A percentile compares a stretch with the other conserved stretches of the same genome.
Evolutionary conservation across 2,113 vertebrate species (phyloP).

Genomic region (Onychostoma macrolepis): DNA sequence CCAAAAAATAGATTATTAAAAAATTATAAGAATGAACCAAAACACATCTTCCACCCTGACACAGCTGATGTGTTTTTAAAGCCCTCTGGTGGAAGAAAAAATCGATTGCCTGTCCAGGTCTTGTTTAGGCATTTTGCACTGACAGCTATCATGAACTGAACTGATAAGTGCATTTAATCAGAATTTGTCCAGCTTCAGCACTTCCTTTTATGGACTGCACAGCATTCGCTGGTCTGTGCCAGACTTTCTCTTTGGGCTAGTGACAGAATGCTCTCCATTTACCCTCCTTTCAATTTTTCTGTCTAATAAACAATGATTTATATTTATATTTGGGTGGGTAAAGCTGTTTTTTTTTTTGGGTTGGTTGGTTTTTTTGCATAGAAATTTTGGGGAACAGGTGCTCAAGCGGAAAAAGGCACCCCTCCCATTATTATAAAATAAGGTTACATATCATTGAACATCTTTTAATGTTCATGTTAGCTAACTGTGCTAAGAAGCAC

Average conservation of each 20-base stretch:
- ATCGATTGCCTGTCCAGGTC: neutral
- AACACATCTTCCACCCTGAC: neutral
- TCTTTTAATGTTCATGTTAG: neutral
- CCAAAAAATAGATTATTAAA: neutral
- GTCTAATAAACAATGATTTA: neutral
- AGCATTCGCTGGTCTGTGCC: constrained; percentile 6
- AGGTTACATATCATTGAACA: neutral
- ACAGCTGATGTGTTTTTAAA: neutral
- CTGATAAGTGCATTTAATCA: constrained; percentile 41
- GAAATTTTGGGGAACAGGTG: neutral
- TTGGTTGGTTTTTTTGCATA: neutral
- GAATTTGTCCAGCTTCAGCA: constrained; percentile 55
- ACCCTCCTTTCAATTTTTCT: neutral
- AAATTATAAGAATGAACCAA: neutral
- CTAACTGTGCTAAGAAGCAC: neutral
- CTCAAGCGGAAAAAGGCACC: neutral
- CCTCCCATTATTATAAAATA: neutral
- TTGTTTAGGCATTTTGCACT: neutral
- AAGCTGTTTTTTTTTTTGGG: too few species aligned
- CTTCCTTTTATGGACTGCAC: constrained; percentile 20
- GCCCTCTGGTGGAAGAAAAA: neutral
- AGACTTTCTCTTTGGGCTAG: neutral
- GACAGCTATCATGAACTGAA: constrained; percentile 21
- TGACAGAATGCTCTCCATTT: neutral
- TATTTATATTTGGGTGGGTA: neutral